Base-by-base conservation (phyloP, 2,113 vertebrate genomes). In the Guaruba guarouba region DNA sequence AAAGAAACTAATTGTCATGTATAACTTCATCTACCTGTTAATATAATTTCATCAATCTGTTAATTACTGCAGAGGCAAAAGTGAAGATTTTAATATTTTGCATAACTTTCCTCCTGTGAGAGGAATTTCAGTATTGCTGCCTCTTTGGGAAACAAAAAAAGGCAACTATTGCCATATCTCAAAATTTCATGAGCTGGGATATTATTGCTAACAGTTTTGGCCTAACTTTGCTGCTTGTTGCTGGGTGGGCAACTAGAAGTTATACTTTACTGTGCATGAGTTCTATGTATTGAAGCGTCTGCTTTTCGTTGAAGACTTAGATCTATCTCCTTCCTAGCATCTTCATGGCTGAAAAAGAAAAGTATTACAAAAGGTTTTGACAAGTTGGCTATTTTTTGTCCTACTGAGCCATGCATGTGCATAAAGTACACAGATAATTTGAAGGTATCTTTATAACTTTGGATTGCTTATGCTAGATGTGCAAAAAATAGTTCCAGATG, bases 401-500 rank as follows among this genome's bases (percentile, higher is more conserved):
- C 35, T 78, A 55, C 37, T 44, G 78, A 86, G 28, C 43, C 43
- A 49, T 17, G 14, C 31, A 37, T 48, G 24, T 67, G 31, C 61
- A 57, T 71, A 64, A 86, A 94, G 62, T 54, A 35, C 52, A 66
- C 18, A 78, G 48, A 68, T 90, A 78, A 86, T 88, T 81, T 74
- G 68, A 92, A 86, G 28, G 9, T 86, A 35, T 88, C 57, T 61
- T 91, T 84, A 22, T 87, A 76, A 85, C 28, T 92, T 95, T 48
- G 57, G 29, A n/a, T 81, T 78, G 76, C 3, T 92, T 91, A 82
- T 93, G 20, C 51, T 94, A 68, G 37, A 86, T 80, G 23, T 88
- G 51, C 73, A 93, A 66, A 95, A 88, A 91, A 43, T 73, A 70
- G 78, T 94, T 95, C 77, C 85, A 96, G 79, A 92, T 91, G 73